Percentiles rank a stretch among this genome's conserved stretches.
Evolutionary conservation across 2,797 vertebrate species (phyloP).

Genomic region (Momotus momota): DNA sequence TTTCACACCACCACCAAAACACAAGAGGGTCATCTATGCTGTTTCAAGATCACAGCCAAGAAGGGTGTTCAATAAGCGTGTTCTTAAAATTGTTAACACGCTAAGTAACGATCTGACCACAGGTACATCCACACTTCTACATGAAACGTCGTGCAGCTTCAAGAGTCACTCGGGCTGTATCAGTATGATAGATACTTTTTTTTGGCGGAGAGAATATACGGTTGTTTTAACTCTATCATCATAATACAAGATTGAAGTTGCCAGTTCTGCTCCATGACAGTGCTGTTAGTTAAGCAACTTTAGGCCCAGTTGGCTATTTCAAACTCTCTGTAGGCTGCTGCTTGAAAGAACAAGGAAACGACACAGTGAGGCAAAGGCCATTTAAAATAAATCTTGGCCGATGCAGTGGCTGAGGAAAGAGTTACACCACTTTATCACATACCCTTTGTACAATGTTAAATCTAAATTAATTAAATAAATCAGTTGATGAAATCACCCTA

Average conservation of each 20-base stretch:
- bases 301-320: background rate
- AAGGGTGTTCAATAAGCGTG: background rate
- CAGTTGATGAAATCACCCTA: constrained; percentile 76
- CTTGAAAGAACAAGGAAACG: background rate
- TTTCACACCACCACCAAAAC: background rate
- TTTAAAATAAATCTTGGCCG: constrained; percentile 64
- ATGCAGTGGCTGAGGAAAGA: constrained; percentile 45
- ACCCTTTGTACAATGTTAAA: constrained; percentile 69
- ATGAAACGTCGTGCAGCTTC: background rate
- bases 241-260: background rate
- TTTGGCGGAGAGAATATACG: background rate
- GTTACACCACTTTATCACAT: constrained; percentile 66
- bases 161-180: background rate
- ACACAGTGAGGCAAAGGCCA: background rate
- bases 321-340: background rate
- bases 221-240: background rate
- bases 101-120: background rate
- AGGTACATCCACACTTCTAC: background rate
- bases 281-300: background rate
- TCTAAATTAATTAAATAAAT: constrained; percentile 76
- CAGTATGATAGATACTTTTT: background rate
- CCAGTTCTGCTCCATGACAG: background rate
- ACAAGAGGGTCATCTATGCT: background rate
- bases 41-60: background rate
- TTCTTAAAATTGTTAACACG: background rate